phyloP scores from a whole-genome alignment of 2,797 vertebrate species.

The Acridotheres tristis region DNA sequence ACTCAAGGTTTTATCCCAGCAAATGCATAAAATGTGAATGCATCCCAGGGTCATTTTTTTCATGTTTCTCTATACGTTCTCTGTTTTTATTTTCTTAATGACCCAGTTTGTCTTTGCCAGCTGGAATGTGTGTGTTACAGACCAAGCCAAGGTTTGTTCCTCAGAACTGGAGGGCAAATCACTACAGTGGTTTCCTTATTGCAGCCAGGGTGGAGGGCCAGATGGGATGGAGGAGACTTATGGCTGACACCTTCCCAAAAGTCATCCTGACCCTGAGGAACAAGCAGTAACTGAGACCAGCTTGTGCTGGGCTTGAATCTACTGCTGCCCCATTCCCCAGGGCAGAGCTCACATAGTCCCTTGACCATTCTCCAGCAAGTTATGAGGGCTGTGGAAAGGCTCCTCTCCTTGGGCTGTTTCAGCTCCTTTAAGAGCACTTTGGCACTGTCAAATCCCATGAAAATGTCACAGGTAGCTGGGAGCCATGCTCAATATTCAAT shows the following conservation, averaged over 20 bases:
- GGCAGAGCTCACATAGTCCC: not conserved
- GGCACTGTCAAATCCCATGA: not conserved
- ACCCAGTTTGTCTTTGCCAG: slow-evolving; percentile 13
- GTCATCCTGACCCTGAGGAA: not conserved
- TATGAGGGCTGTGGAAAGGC: not conserved
- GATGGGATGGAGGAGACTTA: not conserved
- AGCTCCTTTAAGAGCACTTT: not conserved
- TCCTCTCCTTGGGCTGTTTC: not conserved
- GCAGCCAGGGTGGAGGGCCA: not conserved
- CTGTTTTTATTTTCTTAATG: slow-evolving; percentile 29
- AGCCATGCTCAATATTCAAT: not conserved
- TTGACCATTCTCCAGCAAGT: not conserved
- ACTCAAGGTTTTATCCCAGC: not conserved
- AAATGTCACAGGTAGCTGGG: not conserved
- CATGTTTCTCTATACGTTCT: not conserved
- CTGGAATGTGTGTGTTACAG: not conserved
- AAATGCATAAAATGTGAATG: not conserved
- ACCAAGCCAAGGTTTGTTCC: not conserved
- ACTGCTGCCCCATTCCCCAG: not conserved
- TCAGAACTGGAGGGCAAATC: not conserved
- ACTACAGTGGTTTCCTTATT: not conserved
- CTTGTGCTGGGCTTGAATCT: not conserved
- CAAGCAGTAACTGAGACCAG: not conserved
- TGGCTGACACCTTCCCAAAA: not conserved
- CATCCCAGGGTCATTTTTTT: slow-evolving; percentile 10